Base-by-base conservation (phyloP, 2,797 vertebrate species). In the Darevskia nairensis region DNA sequence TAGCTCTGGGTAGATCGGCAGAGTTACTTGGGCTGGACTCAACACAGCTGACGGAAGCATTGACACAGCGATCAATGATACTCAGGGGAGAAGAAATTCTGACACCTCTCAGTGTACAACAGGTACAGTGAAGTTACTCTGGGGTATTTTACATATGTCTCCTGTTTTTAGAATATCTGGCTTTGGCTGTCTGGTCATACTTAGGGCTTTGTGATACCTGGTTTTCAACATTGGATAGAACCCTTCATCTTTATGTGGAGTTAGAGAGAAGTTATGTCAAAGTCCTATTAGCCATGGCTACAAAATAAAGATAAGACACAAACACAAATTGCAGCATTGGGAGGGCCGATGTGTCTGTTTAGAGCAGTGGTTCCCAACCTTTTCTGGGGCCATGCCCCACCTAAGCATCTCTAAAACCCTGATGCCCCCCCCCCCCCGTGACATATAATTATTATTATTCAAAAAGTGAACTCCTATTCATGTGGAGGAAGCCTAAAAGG, bases 61-160 rank as follows among this genome's bases (percentile, higher is more conserved):
- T 99, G 93, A 99, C 99, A 1, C 98, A 99, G 92, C 97, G 97
- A 85, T 99, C 99, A 1, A 99, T 99, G 98, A 98, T 99, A 96
- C 98, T 99, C 95, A 96, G 99, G 95, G 99, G 99, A 66, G 99
- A 99, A 95, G 98, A 99, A 97, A 99, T 99, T 96, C 98, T 97
- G 93, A 99, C 99, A 0, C 99, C 99, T 27, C 98, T 99, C 86
- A 99, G 96, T 1, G 96, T 99, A 82, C 98, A 99, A 10, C 98
- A 99, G 98, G 99, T 99, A 95, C 95, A 21, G 15, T 84, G 68
- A 71, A 74, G 74, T 55, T 59, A 25, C 75, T 86, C 82, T 84
- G 29, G 55, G 3, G 0, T 79, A 23, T 9, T 87, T 81, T 75
- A 59, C 11, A 64, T 75, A 8, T 32, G 61, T 91, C 84, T 79